Conservation (phyloP, 2,888 invertebrate species). For the Tribolium freemani region DNA sequence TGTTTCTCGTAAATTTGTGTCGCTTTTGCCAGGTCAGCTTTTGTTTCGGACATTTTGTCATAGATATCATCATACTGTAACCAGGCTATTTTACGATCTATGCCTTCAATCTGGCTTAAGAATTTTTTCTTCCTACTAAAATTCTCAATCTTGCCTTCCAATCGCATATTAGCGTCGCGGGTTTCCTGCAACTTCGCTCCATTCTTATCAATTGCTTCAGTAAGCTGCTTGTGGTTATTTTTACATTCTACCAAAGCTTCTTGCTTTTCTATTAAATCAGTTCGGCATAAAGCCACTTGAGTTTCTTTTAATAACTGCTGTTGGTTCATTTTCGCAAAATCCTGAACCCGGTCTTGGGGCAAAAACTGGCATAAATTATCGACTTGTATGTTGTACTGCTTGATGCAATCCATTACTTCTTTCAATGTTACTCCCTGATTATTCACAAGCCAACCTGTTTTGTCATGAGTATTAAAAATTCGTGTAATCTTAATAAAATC, state of each 20-base stretch:
- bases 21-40: slow-evolving; percentile 67
- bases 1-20: slow-evolving; percentile 67
- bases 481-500: slow-evolving; percentile 73
- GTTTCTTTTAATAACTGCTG: slow-evolving; percentile 88
- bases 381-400: slow-evolving; percentile 74
- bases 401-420: slow-evolving; percentile 71
- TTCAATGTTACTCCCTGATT: slow-evolving; percentile 69
- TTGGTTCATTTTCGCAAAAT: slow-evolving; percentile 93
- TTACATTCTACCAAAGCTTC: slow-evolving; percentile 73
- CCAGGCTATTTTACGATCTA: slow-evolving; percentile 80
- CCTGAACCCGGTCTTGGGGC: slow-evolving; percentile 96
- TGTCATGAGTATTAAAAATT: slow-evolving; percentile 70
- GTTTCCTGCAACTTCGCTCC: slow-evolving; percentile 63
- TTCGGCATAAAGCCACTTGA: slow-evolving; percentile 83
- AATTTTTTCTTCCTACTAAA: slow-evolving; percentile 79
- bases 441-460: slow-evolving; percentile 76
- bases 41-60: slow-evolving; percentile 69
- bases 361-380: slow-evolving; percentile 94
- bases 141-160: slow-evolving; percentile 76
- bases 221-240: slow-evolving; percentile 65
- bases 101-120: slow-evolving; percentile 73
- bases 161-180: slow-evolving; percentile 62
- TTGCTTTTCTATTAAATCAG: slow-evolving; percentile 72
- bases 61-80: slow-evolving; percentile 73
- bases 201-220: slow-evolving; percentile 48